Evolutionary conservation across 2,888 invertebrate species (phyloP).

Genomic region (Nymphalis c-album): DNA sequence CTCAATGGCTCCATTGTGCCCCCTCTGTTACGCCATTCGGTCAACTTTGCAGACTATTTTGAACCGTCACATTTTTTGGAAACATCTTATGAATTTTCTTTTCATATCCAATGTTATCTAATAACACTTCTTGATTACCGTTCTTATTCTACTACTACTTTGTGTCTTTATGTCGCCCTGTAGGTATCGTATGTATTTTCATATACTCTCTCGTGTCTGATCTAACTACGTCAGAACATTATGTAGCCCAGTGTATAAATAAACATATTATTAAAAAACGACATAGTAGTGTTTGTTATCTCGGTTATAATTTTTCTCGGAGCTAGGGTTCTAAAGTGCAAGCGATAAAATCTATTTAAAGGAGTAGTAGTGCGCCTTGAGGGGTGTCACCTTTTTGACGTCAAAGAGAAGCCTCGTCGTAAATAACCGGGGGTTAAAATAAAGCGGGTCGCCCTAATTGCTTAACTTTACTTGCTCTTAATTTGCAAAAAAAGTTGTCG

Average conservation of each 20-base stretch:
- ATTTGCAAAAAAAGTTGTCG: constrained; percentile 22
- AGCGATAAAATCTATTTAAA: constrained; percentile 39
- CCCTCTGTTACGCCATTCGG: constrained; percentile 28
- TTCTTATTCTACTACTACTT: neutral
- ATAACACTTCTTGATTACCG: neutral
- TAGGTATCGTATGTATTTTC: no score
- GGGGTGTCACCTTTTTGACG: constrained; percentile 42
- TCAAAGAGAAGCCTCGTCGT: constrained; percentile 40
- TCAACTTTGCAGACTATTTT: constrained; percentile 14
- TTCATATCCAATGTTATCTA: neutral
- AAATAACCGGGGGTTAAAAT: constrained; percentile 44
- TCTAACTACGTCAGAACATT: constrained; percentile 11
- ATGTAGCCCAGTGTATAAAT: constrained; percentile 4
- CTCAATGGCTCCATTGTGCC: constrained; percentile 56
- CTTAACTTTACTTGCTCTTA: constrained; percentile 33
- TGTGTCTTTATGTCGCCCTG: no score
- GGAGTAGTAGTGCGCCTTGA: constrained; percentile 29
- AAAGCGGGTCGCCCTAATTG: constrained; percentile 43
- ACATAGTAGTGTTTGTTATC: constrained; percentile 13
- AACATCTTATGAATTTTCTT: neutral
- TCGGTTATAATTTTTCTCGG: constrained; percentile 24
- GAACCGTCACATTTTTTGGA: constrained; percentile 3
- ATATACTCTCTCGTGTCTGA: no score
- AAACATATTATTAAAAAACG: constrained; percentile 5
- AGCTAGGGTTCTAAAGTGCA: constrained; percentile 26